Base-by-base conservation (phyloP, 1,140 invertebrate species). In the Orius laevigatus region DNA sequence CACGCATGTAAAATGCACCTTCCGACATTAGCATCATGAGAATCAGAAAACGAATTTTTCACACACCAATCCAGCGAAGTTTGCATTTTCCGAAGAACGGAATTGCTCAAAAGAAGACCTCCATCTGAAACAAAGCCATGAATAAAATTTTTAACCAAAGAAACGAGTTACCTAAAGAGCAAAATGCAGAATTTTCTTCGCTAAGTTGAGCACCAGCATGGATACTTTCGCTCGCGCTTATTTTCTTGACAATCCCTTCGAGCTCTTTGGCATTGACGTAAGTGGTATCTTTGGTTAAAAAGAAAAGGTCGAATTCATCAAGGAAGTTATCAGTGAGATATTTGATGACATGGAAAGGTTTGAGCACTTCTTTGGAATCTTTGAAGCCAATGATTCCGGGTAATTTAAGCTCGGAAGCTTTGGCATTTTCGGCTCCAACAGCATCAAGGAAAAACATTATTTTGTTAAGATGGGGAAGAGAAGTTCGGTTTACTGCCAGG, bases 261-360 rank as follows among this genome's bases (percentile, higher is more conserved):
- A 92, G 60, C 55, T 71, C 73, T 47, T 77, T 71, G 0, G 75
- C 80, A 62, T 89, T 80, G 12, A 93, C 66, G 60, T 82, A 92
- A 5, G 76, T 79, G 9, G 71, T 73, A 64, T 94, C 89, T 19
- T 81, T 79, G 2, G 84, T 72, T 19, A 96, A 68, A 59, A 88
- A 83, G 64, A 89, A 93, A 63, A 84, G 95, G 65, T 94, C 86
- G 66, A 80, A 94, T 51, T 84, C 81, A 46, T 90, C 78, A 8
- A 84, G 62, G 65, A 84, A 91, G 60, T 89, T 87, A 51, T 92
- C 87, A 12, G 76, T 76, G 5, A 94, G 76, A 58, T 94, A 93
- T 61, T 91, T 89, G 18, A 96, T 67, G 3, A 84, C 73, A 59
- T 91, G 82, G 62, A 86, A 85, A 2, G 83, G 78, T 56, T 80